phyloP scores from a whole-genome alignment of 2,888 invertebrate genomes.

The Nezara viridula region DNA sequence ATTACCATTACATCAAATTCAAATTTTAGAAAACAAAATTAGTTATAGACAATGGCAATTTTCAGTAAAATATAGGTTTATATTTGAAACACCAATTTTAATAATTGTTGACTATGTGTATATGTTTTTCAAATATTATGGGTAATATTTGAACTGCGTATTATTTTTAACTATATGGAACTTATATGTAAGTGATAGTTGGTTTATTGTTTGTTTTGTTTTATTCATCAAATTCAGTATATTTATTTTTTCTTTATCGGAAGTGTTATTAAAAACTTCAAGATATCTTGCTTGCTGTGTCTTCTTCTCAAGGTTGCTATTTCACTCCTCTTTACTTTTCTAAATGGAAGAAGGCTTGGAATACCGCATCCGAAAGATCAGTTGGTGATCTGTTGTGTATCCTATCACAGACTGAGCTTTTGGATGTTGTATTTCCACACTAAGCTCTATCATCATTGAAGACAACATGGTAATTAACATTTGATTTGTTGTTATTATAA shows the following conservation, averaged over 20 bases:
- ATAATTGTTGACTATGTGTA: background rate
- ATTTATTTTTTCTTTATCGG: background rate
- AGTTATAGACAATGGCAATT: background rate
- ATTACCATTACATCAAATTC: background rate
- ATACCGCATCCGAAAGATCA: slow-evolving; percentile 65
- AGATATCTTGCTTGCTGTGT: background rate
- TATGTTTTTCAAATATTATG: background rate
- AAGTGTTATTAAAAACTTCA: background rate
- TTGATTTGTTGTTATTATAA: too few relatives aligned
- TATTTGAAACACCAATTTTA: background rate
- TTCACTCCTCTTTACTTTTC: slow-evolving; percentile 19
- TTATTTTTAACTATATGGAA: background rate
- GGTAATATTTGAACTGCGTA: background rate
- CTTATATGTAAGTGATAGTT: background rate
- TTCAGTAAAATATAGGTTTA: background rate
- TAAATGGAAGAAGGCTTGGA: background rate
- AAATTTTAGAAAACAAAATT: background rate
- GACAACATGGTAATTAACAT: background rate
- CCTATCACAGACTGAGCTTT: slow-evolving; percentile 96
- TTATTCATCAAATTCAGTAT: background rate
- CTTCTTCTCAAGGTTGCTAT: background rate
- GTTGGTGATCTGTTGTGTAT: slow-evolving; percentile 75
- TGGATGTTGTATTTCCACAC: slow-evolving; percentile 59
- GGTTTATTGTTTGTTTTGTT: too few relatives aligned
- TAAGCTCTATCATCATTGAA: background rate